Evolutionary conservation across 2,113 vertebrate species (phyloP), one percentile per base, ranked within the genome.

Genomic region (Connochaetes taurinus): DNA sequence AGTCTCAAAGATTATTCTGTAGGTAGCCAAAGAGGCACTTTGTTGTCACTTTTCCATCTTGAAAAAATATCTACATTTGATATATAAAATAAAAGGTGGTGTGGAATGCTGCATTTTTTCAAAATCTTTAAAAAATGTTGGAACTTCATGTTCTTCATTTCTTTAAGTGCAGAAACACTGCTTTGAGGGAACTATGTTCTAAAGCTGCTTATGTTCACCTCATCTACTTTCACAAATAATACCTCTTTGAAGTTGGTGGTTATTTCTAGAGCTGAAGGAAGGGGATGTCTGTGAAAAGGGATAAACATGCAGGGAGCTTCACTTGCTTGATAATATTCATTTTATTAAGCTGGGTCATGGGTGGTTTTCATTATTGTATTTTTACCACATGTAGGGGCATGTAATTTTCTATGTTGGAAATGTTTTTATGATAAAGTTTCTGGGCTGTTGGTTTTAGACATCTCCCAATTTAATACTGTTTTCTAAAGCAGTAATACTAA

Each of bases 161-260:
- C 87, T 88, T 90, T 40, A 74, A 50, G n/a, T 40, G 36, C 31
- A 86, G 57, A 93, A 87, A 81, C 21, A 53, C 5, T 25, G 14
- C 17, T 74, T 71, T 36, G 78, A 60, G 31, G 78, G 33, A 95
- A 95, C 25, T 27, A 33, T 33, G 80, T 88, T 88, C 71, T 84
- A 92, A 92, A 95, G n/a, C 16, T 71, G 43, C n/a, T 90, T 82
- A 64, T 74, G 12, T 71, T 97, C 90, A 84, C 27, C 87, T 95
- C 21, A 91, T 55, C 40, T 87, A 36, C 47, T 90, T 52, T 52
- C 14, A 83, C 21, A 95, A 85, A 84, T 76, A 82, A 81, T 47
- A 91, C 10, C 58, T 87, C 19, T 86, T 96, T 84, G 19, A 92
- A 55, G 50, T 78, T 92, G 15, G 12, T 76, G 31, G 21, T 94